Evolutionary conservation across 2,113 vertebrate species (phyloP), one percentile per base, ranked within the genome.

Genomic region (Albula goreensis): DNA sequence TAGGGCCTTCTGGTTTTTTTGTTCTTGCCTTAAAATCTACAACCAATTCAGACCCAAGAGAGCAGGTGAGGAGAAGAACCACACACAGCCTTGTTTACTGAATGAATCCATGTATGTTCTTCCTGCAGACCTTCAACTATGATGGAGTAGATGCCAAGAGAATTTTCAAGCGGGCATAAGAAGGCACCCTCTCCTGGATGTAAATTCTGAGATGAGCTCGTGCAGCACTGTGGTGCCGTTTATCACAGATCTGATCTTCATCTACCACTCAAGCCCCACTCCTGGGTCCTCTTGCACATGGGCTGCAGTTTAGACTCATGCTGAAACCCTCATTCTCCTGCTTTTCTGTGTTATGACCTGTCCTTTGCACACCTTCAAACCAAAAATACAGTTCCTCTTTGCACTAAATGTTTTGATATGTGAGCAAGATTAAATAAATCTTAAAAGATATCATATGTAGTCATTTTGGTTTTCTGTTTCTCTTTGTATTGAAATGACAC

Each of bases 131-230:
- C 66, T 97, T 95, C 0, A 0, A n/a, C 0, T 96, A 96, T 6
- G 95, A 97, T 88, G 95, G 95, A 87, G 92, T 95, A 4, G 90
- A 95, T 88, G 92, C 95, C 83, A 96, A 95, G 89, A 94, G 96
- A 85, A 53, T 93, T 91, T 96, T 96, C 91, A 97, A 96, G 85
- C 96, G 89, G 85, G 89, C 22, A 8, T 96, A 78, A 94, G 25
- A 49, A 41, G 31, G 9, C 17, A 50, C n/a, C 7, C 41, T 74
- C 78, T 66, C 31, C 41, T 31, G 17, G 60, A 19, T 9, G 5
- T 2, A 78, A 11, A 6, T 31, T 49, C 5, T 2, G 77, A 50
- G 78, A 13, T 50, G 31, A 50, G 4, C 15, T 41, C 1, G 49
- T 66, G 60, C 60, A 66, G 60, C 22, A 78, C 31, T 0, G 74